Evolutionary conservation across 64 coral and sea anemone species (phyloP).

Genomic region (Exaiptasia diaphana): DNA sequence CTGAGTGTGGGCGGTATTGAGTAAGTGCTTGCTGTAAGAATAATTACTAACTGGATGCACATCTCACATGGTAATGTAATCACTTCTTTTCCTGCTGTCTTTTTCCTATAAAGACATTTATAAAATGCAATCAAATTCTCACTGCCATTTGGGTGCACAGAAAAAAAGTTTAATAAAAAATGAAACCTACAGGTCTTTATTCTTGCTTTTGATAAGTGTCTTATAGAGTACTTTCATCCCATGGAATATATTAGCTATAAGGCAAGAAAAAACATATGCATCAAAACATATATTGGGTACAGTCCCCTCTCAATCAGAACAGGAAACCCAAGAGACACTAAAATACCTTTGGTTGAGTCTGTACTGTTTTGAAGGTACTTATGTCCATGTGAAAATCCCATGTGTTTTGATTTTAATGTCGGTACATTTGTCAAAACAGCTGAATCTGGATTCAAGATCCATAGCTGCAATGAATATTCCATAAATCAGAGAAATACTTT

Average conservation of each 20-base stretch:
- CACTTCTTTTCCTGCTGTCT: background rate
- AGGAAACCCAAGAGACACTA: no score
- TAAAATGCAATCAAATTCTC: no score
- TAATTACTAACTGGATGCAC: slow-evolving; percentile 29
- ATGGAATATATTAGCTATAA: background rate
- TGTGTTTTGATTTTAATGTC: no score
- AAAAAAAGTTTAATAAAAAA: no score
- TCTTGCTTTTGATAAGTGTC: background rate
- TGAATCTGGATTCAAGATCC: slow-evolving; percentile 53
- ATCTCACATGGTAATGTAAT: slow-evolving; percentile 14
- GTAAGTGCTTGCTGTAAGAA: slow-evolving; percentile 19
- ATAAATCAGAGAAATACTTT: background rate
- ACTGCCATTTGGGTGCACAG: no score
- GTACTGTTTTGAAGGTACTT: no score
- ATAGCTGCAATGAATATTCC: slow-evolving; percentile 20
- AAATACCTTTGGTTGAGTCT: no score
- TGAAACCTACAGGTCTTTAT: background rate
- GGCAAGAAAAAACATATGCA: background rate
- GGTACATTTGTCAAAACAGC: slow-evolving; percentile 44
- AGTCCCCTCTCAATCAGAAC: no score
- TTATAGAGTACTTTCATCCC: slow-evolving; percentile 5
- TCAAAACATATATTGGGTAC: background rate
- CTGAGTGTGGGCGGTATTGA: slow-evolving; percentile 33
- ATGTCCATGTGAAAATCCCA: no score
- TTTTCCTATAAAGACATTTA: no score